Base-by-base conservation (phyloP, 2,797 vertebrate species). In the Apogon talboti region DNA sequence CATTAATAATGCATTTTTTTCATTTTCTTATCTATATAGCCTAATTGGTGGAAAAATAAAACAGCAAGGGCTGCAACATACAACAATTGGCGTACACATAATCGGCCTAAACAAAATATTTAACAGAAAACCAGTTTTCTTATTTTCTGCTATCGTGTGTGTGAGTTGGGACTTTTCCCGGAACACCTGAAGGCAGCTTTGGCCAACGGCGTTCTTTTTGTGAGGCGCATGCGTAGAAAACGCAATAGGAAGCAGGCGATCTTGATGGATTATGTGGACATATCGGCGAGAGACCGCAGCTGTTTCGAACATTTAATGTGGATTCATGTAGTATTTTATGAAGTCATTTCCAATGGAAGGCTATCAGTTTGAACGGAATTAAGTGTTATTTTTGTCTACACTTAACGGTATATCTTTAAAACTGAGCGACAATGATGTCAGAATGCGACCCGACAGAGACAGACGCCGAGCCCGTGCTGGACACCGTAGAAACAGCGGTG, bases 381-480 rank as follows among this genome's bases (percentile, higher is more conserved):
- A 7, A 3, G 7, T 51, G 44, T 66, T 11, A 74, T 24, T 21
- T 63, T 12, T 21, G 33, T 53, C 7, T 44, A 56, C 3, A 59
- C 42, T 33, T 51, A 41, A 44, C 8, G 47, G 37, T 49, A 28
- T 46, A 61, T 63, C 33, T 38, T 46, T 21, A 69, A 44, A 69
- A 59, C 21, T 10, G 46, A 65, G 73, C 58, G 40, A 85, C 56
- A 49, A 94, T 94, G 93, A 94, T 94, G 93, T 84, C 89, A 74
- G 93, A 94, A 75, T 93, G 90, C 81, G 92, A 93, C 50, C 91
- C 84, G 42, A 78, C 85, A 65, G 90, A 91, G 71, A 78, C 85
- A 0, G 89, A 87, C 41, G 35, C 50, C 73, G 83, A 84, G 54
- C 61, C 82, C 8, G 66, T 1, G 50, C 38, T 66, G 77, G 82